Conservation (phyloP, 2,113 vertebrate genomes). For the Sialia sialis region DNA sequence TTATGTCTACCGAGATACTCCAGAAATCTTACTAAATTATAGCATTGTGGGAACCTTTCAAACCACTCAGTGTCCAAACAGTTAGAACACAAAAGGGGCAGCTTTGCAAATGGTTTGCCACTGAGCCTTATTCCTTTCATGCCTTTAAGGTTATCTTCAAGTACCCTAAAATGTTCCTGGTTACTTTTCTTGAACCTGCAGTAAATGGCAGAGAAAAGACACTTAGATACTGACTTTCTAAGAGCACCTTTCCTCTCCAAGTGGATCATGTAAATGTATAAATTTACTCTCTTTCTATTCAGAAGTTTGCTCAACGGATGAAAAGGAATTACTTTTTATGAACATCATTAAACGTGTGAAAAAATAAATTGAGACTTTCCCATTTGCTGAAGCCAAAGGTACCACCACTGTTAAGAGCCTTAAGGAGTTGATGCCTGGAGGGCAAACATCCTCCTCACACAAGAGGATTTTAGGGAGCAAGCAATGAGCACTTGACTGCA, state of each 20-base stretch:
- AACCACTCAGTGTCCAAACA: slow-evolving; percentile 63
- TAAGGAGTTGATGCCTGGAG: not conserved
- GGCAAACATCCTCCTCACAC: not conserved
- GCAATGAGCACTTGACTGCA: not conserved
- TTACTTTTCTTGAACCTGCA: not conserved
- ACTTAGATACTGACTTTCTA: not conserved
- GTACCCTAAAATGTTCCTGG: not conserved
- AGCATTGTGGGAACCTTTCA: slow-evolving; percentile 67
- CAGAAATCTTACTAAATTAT: slow-evolving; percentile 69
- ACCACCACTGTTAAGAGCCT: not conserved
- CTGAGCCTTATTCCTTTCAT: not conserved
- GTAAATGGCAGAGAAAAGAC: not conserved
- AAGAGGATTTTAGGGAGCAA: not conserved
- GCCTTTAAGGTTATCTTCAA: not conserved
- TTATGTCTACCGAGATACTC: slow-evolving; percentile 17
- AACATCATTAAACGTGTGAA: not conserved
- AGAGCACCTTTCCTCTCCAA: not conserved
- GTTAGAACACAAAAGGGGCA: not conserved
- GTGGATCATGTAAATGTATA: not conserved
- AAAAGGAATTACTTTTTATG: not conserved
- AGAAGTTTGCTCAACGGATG: not conserved
- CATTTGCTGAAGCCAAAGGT: not conserved
- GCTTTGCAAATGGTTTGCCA: not conserved
- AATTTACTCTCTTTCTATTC: not conserved
- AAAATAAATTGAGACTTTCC: not conserved